Percentiles rank a stretch among this genome's conserved stretches.
These are phyloP conservation scores for Papilio elwesi DNA, from an alignment of 2,888 invertebrate genomes.

Conservation along the genomic window DNA sequence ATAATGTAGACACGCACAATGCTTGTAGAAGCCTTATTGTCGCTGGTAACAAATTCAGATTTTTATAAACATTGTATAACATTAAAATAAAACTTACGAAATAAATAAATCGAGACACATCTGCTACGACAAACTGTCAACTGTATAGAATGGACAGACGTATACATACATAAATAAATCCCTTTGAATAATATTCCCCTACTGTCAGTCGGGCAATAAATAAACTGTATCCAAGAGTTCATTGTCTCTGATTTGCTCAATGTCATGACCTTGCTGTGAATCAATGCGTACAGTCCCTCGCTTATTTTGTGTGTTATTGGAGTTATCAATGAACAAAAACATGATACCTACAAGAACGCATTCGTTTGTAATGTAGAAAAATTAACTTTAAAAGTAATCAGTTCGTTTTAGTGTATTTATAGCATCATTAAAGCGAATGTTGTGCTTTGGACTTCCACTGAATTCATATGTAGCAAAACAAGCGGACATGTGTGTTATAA, in stretches of 20 bases:
- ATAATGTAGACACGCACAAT: too few species aligned
- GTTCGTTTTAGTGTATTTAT: background rate
- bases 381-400: slow-evolving; percentile 4
- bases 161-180: too few species aligned
- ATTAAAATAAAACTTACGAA: too few species aligned
- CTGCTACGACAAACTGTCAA: too few species aligned
- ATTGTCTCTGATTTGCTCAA: background rate
- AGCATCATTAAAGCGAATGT: slow-evolving; percentile 3
- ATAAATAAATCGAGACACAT: too few species aligned
- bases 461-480: slow-evolving; percentile 20
- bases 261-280: background rate
- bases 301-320: slow-evolving; percentile 1
- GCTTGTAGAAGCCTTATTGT: too few species aligned
- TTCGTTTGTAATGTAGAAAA: background rate
- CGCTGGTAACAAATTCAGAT: too few species aligned
- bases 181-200: too few species aligned
- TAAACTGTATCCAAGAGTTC: background rate
- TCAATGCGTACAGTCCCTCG: slow-evolving; percentile 22
- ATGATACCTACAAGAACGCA: background rate
- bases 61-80: too few species aligned
- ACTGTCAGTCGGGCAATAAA: background rate
- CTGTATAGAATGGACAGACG: too few species aligned
- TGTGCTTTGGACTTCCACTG: slow-evolving; percentile 8
- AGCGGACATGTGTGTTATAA: slow-evolving; percentile 28
- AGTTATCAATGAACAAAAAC: slow-evolving; percentile 4